Base-by-base conservation (phyloP, 2,888 invertebrate species). In the Morpho deidamia region DNA sequence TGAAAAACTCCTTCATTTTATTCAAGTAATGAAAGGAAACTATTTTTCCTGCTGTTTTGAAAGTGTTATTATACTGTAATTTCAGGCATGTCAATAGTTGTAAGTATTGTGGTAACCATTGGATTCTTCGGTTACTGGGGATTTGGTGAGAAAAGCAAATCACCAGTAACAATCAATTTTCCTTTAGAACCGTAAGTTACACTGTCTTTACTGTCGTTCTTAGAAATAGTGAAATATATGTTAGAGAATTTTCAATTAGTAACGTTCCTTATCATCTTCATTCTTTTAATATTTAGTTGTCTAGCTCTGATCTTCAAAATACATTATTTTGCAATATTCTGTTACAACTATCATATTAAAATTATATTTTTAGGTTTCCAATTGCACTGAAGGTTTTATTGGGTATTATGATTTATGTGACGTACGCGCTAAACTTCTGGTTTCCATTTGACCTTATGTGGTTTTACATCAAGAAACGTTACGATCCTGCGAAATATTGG, bases 91-190 rank as follows among this genome's bases (percentile, higher is more conserved):
- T 54, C 69, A 0, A 12, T 70, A 1, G 70, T 77, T 0, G 54
- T 72, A 0, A 2, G 41, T 0, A 55, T 72, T 7, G 76, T 78
- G n/a, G 52, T 71, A 52, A 47, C 53, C 0, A 66, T 77, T 0
- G 81, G 81, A 0, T 74, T 74, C 55, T 73, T 79, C 35, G 81
- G 79, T 0, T 76, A 75, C 49, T 81, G 74, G 76, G 74, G 73
- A 0, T 81, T 70, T 12, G 78, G 77, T 0, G 74, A 72, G 8
- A 14, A 50, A 2, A 51, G 71, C 0, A 61, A 57, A 4, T 70
- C 75, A 1, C 80, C 80, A 0, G 69, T 81, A n/a, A 81, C 80
- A 0, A 43, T 79, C 2, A 78, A 81, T 44, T 78, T 78, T 38
- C 76, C 78, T 0, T 48, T 64, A 35, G 56, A 59, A 11, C 58